A percentile compares a stretch with the other conserved stretches of the same genome.
Evolutionary conservation across 2,797 vertebrate species (phyloP).

Genomic region (Phoebastria nigripes): DNA sequence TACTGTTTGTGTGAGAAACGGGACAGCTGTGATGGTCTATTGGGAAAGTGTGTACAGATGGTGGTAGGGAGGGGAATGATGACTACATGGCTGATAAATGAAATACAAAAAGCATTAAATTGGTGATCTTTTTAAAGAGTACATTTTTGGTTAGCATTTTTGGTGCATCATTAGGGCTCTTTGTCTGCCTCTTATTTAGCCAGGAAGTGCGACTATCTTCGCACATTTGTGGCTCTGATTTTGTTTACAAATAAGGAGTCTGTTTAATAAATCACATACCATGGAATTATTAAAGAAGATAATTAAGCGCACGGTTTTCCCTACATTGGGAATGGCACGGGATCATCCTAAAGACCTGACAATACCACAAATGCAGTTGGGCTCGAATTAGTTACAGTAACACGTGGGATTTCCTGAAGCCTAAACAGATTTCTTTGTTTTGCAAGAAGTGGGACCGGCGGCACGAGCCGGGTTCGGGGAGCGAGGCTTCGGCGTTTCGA

Average conservation of each 20-base stretch:
- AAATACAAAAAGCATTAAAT: conserved; percentile 76
- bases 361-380: conserved; percentile 65
- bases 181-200: conserved; percentile 53
- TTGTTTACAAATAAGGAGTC: conserved; percentile 65
- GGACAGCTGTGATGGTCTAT: conserved; percentile 85
- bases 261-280: conserved; percentile 63
- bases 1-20: conserved; percentile 78
- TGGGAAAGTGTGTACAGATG: conserved; percentile 84
- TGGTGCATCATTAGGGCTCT: conserved; percentile 53
- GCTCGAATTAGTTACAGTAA: conserved; percentile 58
- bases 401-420: conserved; percentile 57
- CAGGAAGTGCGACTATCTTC: conserved; percentile 47
- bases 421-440: conserved; percentile 69
- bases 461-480: background rate
- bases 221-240: conserved; percentile 50
- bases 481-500: background rate
- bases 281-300: conserved; percentile 68
- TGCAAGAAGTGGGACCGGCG: conserved; percentile 1
- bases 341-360: conserved; percentile 64
- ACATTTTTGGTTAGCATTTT: conserved; percentile 49
- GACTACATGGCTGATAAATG: conserved; percentile 80
- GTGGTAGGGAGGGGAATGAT: conserved; percentile 75
- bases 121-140: conserved; percentile 63
- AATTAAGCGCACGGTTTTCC: conserved; percentile 56
- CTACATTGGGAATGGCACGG: conserved; percentile 46